Evolutionary conservation across 2,888 invertebrate genomes (phyloP), one percentile per base, ranked within the genome.

Genomic region (Aspidapion aeneum): DNA sequence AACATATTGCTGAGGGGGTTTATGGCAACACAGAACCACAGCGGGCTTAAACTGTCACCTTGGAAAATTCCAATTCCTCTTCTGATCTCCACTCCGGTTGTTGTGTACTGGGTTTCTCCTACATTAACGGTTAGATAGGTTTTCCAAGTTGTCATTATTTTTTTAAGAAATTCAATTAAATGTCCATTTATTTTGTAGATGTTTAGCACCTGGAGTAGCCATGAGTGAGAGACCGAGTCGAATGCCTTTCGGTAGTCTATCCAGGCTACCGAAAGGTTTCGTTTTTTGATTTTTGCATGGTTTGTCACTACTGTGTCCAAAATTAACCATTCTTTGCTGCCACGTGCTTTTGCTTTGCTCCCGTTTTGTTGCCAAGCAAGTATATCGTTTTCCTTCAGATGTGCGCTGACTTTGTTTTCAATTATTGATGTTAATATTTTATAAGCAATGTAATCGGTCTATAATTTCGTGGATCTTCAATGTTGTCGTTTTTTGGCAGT

Each of bases 161-260:
- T 1, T 18, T 21, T n/a, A 5, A 60, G 18, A 1, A 60, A 20
- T 2, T 18, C 17, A 1, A 16, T 7, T 7, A 55, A 16, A 2
- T 2, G 9, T 1, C 12, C 1, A 18, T 35, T 22, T 7, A 60
- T 21, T 12, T 18, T 49, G 17, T 55, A 48, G 2, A 55, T 49
- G 16, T 60, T 1, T 16, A 61, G 52, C 9, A 17, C 20, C 18
- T 49, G 2, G 12, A 56, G 9, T 1, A 61, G 18, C 61, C 61
- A 61, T 1, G n/a, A 19, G 22, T 61, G 57, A 17, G 57, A 22
- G 1, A 61, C 52, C n/a, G 61, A 57, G 12, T 56, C 61, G 19
- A 61, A 61, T 1, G 51, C 57, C 35, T 61, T 57, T 2, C 21
- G 50, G 21, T 51, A 61, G 18, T 57, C 57, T 1, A 61, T 57